phyloP scores from a whole-genome alignment of 1,140 invertebrate genomes.

The Rhysida immarginata region DNA sequence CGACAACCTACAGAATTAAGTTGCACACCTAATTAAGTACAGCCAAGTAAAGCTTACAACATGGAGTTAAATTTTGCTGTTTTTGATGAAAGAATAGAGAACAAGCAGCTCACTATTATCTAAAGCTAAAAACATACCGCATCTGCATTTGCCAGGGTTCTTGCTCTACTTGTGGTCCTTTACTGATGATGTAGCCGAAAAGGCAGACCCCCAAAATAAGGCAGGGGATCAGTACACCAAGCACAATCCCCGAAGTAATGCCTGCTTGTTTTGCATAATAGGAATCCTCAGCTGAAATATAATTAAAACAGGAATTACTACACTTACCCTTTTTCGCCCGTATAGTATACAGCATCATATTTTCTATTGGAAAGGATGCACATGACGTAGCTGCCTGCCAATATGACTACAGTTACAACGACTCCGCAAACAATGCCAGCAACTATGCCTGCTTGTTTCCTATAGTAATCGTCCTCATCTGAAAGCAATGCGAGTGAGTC shows the following conservation, averaged over 20 bases:
- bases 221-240: slow-evolving; percentile 55
- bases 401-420: background rate
- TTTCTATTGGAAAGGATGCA: background rate
- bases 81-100: no score
- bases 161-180: slow-evolving; percentile 1
- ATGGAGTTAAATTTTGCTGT: no score
- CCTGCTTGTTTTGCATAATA: slow-evolving; percentile 57
- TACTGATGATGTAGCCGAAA: slow-evolving; percentile 35
- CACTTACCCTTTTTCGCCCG: slow-evolving; percentile 10
- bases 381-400: background rate
- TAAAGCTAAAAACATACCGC: no score
- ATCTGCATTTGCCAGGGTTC: no score
- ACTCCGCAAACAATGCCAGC: slow-evolving; percentile 4
- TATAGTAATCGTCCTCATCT: slow-evolving; percentile 8
- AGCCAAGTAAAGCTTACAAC: no score
- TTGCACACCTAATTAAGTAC: no score
- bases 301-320: slow-evolving; percentile 1
- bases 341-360: slow-evolving; percentile 8
- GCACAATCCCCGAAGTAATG: slow-evolving; percentile 54
- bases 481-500: background rate
- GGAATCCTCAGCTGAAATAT: slow-evolving; percentile 54
- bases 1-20: no score
- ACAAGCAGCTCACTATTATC: no score
- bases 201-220: slow-evolving; percentile 50
- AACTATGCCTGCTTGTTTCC: background rate